Base-by-base conservation (phyloP, 2,888 invertebrate genomes). In the Cephus spinipes region DNA sequence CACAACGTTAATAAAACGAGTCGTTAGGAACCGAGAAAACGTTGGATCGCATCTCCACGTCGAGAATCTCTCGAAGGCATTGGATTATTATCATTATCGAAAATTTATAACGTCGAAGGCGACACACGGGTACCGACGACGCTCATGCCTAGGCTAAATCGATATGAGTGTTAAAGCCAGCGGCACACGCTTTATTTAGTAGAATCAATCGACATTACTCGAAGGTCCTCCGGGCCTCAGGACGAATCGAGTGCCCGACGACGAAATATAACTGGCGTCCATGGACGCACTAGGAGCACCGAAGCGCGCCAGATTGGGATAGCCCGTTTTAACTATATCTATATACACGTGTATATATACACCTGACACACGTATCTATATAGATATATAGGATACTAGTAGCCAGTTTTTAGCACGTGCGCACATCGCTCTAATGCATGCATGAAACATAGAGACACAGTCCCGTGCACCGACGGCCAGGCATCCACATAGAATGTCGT, bases 401-500 rank as follows among this genome's bases (percentile, higher is more conserved):
- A 76, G 30, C n/a, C 30, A 73, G 73, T 75, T 76, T 73, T 55
- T 73, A 76, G 75, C 76, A 76, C 75, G 78, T 76, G 76, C 75
- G 79, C 69, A 73, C 76, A 74, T 76, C 73, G 69, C 69, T 69
- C 76, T 74, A 69, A 76, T 76, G 74, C 76, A 69, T 74, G 71
- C 69, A 74, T 76, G 79, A 69, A 74, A 69, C 74, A 55, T 76
- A 76, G 76, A 74, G 73, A 33, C 71, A 33, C 71, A 33, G 71
- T 33, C 31, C 71, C 12, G 71, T 68, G 78, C 35, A 74, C 34
- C 76, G 40, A 76, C 76, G 73, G 68, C 76, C 12, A 33, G 73
- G 76, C 73, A 55, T 76, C 76, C 32, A 79, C 81, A 81, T 80
- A 80, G 79, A 83, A 80, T 78, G 77, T 77, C 79, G 80, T 73